Evolutionary conservation across 1,140 invertebrate species (phyloP).

Genomic region (Reticulitermes speratus): DNA sequence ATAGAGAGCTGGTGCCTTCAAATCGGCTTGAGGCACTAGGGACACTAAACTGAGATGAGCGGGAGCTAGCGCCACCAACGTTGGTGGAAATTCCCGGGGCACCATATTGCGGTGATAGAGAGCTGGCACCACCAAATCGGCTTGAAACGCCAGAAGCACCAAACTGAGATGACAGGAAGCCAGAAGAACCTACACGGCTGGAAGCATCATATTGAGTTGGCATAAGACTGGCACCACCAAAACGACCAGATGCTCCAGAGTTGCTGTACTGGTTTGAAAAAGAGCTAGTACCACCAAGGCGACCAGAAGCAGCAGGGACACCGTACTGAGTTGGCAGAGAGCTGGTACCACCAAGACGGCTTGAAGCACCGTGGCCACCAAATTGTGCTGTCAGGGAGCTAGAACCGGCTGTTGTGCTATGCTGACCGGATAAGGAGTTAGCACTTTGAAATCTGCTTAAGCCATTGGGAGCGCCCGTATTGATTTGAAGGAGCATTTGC

Average conservation of each 20-base stretch:
- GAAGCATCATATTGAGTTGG: conserved; percentile 17
- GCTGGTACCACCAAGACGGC: background rate
- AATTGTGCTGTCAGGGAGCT: no score
- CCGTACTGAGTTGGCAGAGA: conserved; percentile 15
- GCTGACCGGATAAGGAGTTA: background rate
- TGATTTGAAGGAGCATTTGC: background rate
- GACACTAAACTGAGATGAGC: background rate
- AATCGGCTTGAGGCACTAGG: background rate
- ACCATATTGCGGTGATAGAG: conserved; percentile 18
- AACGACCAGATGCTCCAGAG: background rate
- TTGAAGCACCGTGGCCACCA: background rate
- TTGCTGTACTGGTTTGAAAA: background rate
- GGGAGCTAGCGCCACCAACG: conserved; percentile 15
- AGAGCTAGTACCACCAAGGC: background rate
- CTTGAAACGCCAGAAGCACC: background rate
- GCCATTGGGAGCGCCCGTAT: background rate
- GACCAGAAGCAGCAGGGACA: background rate
- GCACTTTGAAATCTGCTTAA: background rate
- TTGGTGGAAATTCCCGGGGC: conserved; percentile 1
- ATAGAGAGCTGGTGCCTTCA: conserved; percentile 11
- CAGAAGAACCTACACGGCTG: background rate
- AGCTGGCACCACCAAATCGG: background rate
- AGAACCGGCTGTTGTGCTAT: background rate
- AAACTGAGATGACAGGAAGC: background rate
- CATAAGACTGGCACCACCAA: background rate